Base-by-base conservation (phyloP, 2,888 invertebrate genomes). In the Cheilosia pagana region DNA sequence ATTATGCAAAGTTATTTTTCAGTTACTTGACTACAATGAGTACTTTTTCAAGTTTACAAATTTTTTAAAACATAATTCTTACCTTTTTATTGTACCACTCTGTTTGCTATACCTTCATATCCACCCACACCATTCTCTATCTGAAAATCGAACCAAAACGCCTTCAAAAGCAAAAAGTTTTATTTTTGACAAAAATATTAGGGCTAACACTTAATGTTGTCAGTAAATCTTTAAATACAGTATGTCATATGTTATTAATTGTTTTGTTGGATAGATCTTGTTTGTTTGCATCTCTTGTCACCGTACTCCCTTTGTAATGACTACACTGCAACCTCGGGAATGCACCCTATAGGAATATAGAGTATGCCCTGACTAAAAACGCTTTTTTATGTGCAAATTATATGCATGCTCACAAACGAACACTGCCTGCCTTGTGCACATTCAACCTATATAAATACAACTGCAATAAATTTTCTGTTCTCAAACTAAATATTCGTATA, bases 351-450 rank as follows among this genome's bases (percentile, higher is more conserved):
- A n/a, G n/a, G n/a, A n/a, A n/a, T 4, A 28, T 35, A 35, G 3
- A 3, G 12, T 35, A 35, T 12, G 2, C 35, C 57, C 57, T 43
- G 43, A 41, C 21, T 21, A 31, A 19, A 19, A 52, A 68, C 19
- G 81, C 78, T 87, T 81, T 52, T 67, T 76, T 62, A 62, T 65
- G 55, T 77, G 74, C 68, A 50, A 75, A 8, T 45, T 31, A 59
- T 31, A 39, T 79, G 79, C 79, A 67, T 76, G 74, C 55, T 48
- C 16, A 31, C 3, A 74, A 52, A 21, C 28, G 28, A 50, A 63
- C 62, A 74, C 62, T 65, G 71, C 81, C 71, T 76, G 76, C 63
- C 70, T 25, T 65, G 23, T 59, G 75, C 75, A 75, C 75, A 57
- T 3, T 39, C 48, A 31, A 5, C 12, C 45, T 1, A 45, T 39